Evolutionary conservation across 2,113 vertebrate species (phyloP).

Genomic region (Junco hyemalis): DNA sequence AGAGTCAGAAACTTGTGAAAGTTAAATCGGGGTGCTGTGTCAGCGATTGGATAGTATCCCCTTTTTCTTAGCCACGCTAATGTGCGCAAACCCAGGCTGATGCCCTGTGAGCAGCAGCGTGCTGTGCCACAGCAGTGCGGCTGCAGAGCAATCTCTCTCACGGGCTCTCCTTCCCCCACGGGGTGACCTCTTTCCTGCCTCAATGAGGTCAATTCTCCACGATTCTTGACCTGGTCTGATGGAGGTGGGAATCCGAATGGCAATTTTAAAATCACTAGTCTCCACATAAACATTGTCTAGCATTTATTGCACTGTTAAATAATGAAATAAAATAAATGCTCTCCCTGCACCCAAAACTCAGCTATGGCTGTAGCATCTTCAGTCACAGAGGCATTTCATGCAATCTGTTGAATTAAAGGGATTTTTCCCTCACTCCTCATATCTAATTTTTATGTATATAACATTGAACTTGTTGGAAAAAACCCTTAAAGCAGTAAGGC

Average conservation of each 20-base stretch:
- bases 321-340: neutral
- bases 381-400: neutral
- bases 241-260: neutral
- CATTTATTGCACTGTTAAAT: neutral
- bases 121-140: neutral
- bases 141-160: neutral
- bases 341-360: neutral
- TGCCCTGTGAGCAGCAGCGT: neutral
- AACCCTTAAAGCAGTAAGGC: neutral
- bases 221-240: conserved; percentile 22
- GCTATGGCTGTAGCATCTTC: neutral
- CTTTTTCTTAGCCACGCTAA: neutral
- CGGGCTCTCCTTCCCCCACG: neutral
- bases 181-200: conserved; percentile 10
- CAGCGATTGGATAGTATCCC: neutral
- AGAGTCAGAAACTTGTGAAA: neutral
- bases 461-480: neutral
- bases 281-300: neutral
- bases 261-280: neutral
- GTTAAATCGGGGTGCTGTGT: neutral
- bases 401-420: neutral
- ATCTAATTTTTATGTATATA: neutral
- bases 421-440: neutral
- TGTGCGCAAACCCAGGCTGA: neutral
- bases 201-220: conserved; percentile 20